Evolutionary conservation across 2,888 invertebrate species (phyloP), one percentile per base, ranked within the genome.

Genomic region (Orchesella flavescens): DNA sequence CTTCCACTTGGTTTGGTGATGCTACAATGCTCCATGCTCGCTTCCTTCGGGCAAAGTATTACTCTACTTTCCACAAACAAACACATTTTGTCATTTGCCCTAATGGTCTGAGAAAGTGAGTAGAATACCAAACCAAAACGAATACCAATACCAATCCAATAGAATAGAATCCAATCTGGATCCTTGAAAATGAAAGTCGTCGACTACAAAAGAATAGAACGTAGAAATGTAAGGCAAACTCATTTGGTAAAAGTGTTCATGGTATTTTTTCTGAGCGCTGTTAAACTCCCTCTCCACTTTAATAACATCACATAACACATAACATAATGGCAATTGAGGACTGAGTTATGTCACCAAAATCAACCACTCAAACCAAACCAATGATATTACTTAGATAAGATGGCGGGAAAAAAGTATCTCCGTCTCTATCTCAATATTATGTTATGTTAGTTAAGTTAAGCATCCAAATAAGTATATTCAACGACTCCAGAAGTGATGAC

Each of bases 61-160:
- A 34, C 24, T 61, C 53, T 34, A 55, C 34, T n/a, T 73, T 61
- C 44, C 43, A 10, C 53, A 53, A 65, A 65, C 71, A 19, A 65
- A 65, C 71, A 19, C 72, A 57, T 72, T 57, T 72, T 73, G 44
- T 73, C 61, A 63, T 61, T 73, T 61, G 46, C 63, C 46, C 73
- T 73, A 73, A 73, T 73, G 73, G 63, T 12, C 61, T 49, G 12
- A 1, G 61, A 59, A n/a, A 46, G 46, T 73, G 61, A 21, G 7
- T 73, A 23, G 73, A 73, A 73, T 72, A 57, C 59, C 59, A 59
- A 59, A 10, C 9, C 17, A 59, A 59, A n/a, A n/a, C n/a, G n/a
- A n/a, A n/a, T n/a, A n/a, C n/a, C n/a, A n/a, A n/a, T n/a, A n/a
- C 59, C 59, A 59, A 59, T 59, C 9, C 17, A 59, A 59, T 59